Base-by-base conservation (phyloP, 2,888 invertebrate species). In the Temnothorax rugatulus region DNA sequence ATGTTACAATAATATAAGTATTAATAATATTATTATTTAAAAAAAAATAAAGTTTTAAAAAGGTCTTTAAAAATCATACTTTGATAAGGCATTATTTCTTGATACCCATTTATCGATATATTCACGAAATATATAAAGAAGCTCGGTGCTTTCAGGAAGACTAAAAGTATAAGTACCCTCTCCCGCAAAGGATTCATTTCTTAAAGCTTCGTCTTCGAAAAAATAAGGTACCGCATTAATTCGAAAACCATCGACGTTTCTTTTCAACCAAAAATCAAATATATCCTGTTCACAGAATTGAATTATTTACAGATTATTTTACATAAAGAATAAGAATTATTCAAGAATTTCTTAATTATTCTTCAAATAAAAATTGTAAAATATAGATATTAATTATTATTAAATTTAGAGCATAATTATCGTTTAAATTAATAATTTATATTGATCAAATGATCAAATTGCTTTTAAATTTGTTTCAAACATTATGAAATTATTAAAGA, bases 201-300 rank as follows among this genome's bases (percentile, higher is more conserved):
- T 63, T 9, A 90, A 75, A 25, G 86, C 25, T 63, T 88, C 52
- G 52, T 93, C 89, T 64, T 93, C 93, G 73, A 88, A 91, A 7
- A 92, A 86, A 66, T 92, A 91, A 0, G 93, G 90, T 5, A 89
- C 89, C n/a, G 88, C 87, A 15, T 68, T 84, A 47, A 93, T 88
- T 38, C 90, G 91, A 64, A 93, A 93, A 63, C 93, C 93, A 81
- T 93, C 93, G 3, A 93, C 93, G 1, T 83, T 88, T 86, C 77
- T 91, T 5, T 88, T 73, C 73, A 93, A 34, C 93, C 93, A 93
- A 74, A 93, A 93, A 18, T 89, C 84, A 38, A 93, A 87, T 38
- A 92, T 85, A 38, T 83, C 18, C 93, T 93, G 54, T 4, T 21
- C 15, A 44, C 11, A 68, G n/a, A 41, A 44, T 34, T 57, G 0